Base-by-base conservation (phyloP, 2,888 invertebrate genomes). In the Orchesella flavescens region DNA sequence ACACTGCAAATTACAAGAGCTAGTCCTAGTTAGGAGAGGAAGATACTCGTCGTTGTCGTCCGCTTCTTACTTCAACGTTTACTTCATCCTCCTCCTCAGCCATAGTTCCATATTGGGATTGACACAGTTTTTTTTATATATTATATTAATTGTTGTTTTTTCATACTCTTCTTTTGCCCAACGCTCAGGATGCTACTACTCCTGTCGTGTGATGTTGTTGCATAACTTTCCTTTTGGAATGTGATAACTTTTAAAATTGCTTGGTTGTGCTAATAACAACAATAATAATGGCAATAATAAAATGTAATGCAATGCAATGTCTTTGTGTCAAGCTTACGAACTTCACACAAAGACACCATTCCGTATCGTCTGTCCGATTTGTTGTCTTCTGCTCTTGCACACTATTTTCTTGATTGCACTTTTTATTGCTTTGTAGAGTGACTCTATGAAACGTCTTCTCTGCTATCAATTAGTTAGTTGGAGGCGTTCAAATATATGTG, bases 261-360 rank as follows among this genome's bases (percentile, higher is more conserved):
- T 69, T 69, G 49, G n/a, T 49, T 49, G 49, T 69, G 61, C 49
- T 61, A 61, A 61, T 61, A 61, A 17, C 23, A 61, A 57, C n/a
- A 19, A 61, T 61, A 19, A 61, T 61, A 74, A 55, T 43, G 49
- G 24, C 46, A 77, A 59, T 59, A 69, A 19, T 69, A 63, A 66
- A 57, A 53, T 55, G 55, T 49, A 49, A 49, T 49, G 49, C 49
- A 61, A 72, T 71, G 72, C 82, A 82, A 82, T 82, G 82, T 82
- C 82, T 75, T 82, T 75, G 71, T 82, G 82, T 82, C 82, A 82
- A 82, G 82, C 75, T 75, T 75, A 82, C 82, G 82, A 82, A 82
- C 82, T 82, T 82, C 82, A 82, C 82, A 82, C 80, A 69, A 65
- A 75, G 72, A 75, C 82, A 75, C 72, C 74, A 82, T 82, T 82